These are phyloP conservation scores for Mormyrus proboscirostris DNA, from an alignment of 2,797 vertebrate genomes.

Conservation along the genomic window DNA sequence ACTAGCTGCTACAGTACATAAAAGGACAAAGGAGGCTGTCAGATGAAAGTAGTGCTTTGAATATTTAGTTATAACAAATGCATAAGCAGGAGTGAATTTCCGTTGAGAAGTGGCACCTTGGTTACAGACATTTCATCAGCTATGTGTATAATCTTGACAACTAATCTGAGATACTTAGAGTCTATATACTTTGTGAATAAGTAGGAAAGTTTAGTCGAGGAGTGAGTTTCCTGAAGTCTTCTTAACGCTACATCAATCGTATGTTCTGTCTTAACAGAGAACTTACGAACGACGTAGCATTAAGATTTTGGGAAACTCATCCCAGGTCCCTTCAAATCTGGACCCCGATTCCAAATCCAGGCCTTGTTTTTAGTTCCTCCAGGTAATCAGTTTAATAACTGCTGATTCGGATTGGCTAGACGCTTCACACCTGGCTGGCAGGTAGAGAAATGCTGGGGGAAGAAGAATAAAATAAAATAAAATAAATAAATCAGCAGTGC, in stretches of 20 bases:
- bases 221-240: too few species aligned
- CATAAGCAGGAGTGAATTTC: not conserved
- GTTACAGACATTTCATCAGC: not conserved
- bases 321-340: not conserved
- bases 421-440: not conserved
- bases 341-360: not conserved
- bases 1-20: not conserved
- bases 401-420: not conserved
- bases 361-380: not conserved
- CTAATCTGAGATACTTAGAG: not conserved
- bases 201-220: not conserved
- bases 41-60: not conserved
- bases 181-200: not conserved
- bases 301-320: not conserved
- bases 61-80: not conserved
- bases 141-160: not conserved
- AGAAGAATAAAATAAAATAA: not conserved
- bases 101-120: not conserved
- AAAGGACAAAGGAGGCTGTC: not conserved
- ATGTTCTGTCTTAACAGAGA: too few species aligned
- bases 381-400: not conserved
- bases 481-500: not conserved
- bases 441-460: not conserved
- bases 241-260: too few species aligned
- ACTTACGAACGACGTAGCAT: not conserved